Conservation (phyloP, 2,113 vertebrate species). For the Eidolon helvum region DNA sequence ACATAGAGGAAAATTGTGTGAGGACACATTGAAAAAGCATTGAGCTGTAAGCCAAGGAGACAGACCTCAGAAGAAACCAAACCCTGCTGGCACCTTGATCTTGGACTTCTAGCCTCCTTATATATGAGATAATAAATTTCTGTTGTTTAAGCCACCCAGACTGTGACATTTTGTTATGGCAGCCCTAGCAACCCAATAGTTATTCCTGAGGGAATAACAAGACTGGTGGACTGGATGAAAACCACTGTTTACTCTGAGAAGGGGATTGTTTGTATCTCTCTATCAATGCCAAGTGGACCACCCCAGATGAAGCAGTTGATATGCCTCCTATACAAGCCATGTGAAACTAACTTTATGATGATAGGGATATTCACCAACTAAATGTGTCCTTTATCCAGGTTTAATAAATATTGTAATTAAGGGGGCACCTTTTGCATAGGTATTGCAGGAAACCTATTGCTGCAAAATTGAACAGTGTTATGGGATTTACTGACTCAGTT, state of each 20-base stretch:
- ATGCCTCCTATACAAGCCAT: not conserved
- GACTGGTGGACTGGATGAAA: not conserved
- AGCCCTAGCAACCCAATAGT: not conserved
- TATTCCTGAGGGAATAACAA: not conserved
- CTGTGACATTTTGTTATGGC: not conserved
- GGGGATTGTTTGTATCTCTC: not conserved
- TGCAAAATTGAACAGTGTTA: not conserved
- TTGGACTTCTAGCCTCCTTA: not conserved
- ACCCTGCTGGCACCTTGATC: not conserved
- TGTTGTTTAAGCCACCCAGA: not conserved
- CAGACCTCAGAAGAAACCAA: not conserved
- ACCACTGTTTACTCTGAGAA: not conserved
- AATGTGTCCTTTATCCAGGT: not conserved
- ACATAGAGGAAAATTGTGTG: not conserved
- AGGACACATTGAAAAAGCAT: not conserved
- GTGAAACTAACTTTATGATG: not conserved
- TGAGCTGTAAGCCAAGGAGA: not conserved
- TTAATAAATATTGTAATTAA: not conserved
- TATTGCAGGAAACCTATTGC: not conserved
- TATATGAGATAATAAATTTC: not conserved
- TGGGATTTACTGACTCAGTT: not conserved
- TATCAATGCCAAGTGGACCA: not conserved
- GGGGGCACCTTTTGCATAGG: not conserved
- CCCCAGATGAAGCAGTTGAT: not conserved
- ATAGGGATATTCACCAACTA: not conserved